Evolutionary conservation across 1,140 invertebrate genomes (phyloP), one percentile per base, ranked within the genome.

Genomic region (Drosophila oshimai): DNA sequence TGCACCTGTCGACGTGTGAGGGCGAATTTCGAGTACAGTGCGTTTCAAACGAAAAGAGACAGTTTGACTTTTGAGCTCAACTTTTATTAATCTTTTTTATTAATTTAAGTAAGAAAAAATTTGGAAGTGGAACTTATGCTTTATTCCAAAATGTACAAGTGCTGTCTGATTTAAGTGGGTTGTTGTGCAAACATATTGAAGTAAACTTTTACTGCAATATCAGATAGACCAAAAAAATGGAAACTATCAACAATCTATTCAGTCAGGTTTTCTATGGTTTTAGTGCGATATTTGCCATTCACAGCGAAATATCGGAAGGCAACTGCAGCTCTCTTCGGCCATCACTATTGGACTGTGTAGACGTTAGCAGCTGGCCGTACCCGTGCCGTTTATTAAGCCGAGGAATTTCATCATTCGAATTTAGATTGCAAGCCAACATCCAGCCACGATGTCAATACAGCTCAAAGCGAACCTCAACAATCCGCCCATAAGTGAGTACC

Each of bases 361-460:
- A 73, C 70, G 68, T 49, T 61, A 62, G 57, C 70, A 73, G 70
- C 70, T 62, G 61, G 55, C 53, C 64, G 74, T 73, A 78, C 68
- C 49, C 54, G 57, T 57, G 70, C 60, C 55, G 34, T 51, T 65
- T 64, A 34, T 34, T 29, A 51, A 74, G 45, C 41, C 42, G 60
- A 57, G 37, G 55, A 67, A 73, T 87, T 81, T 87, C 55, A 65
- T 64, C 46, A 81, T 17, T 87, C 28, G n/a, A 41, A 45, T 46
- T 46, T 53, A 64, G 20, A 64, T 77, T 71, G 29, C 36, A 61
- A 60, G 6, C 29, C 7, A 55, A 44, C 33, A 22, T 96, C 98
- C 98, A 50, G 33, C 41, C 46, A 86, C 45, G 6, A 90, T 90
- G 89, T 69, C 87, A 34, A 75, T 90, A 13, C 90, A 90, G 46